phyloP scores from a whole-genome alignment of 2,797 vertebrate genomes.

The Bradypodion ventrale region DNA sequence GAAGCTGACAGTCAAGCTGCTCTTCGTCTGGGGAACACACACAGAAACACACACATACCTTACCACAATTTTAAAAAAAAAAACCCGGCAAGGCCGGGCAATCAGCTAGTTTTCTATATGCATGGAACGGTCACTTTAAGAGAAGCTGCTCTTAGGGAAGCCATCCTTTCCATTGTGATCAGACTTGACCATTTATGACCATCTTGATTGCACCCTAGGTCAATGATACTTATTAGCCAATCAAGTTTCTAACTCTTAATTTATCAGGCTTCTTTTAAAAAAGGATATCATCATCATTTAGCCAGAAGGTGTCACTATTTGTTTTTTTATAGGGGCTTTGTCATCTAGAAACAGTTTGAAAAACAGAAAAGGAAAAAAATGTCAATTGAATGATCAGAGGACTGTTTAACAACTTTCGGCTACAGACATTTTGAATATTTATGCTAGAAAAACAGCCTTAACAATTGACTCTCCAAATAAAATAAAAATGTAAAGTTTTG shows the following conservation, averaged over 20 bases:
- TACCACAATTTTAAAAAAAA: too few relatives aligned
- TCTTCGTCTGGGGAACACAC: too few relatives aligned
- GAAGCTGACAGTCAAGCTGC: too few relatives aligned
- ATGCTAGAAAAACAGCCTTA: background rate
- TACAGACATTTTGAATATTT: background rate
- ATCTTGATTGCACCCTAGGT: background rate
- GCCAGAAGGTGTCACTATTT: constrained; percentile 19
- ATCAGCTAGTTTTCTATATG: background rate
- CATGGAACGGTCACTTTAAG: too few relatives aligned
- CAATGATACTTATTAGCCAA: background rate
- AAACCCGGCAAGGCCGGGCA: too few relatives aligned
- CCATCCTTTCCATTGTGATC: too few relatives aligned
- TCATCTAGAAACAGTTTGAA: background rate
- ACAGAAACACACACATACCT: too few relatives aligned
- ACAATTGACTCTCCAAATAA: background rate
- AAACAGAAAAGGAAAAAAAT: background rate
- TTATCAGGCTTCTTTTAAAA: background rate
- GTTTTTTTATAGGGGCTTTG: background rate
- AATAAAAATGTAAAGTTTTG: too few relatives aligned
- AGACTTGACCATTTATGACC: too few relatives aligned
- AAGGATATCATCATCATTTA: background rate
- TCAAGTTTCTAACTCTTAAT: background rate
- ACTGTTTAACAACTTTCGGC: background rate
- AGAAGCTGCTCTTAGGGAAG: too few relatives aligned
- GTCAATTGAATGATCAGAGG: background rate